Conservation (phyloP, 2,113 vertebrate genomes). For the Ifrita kowaldi region DNA sequence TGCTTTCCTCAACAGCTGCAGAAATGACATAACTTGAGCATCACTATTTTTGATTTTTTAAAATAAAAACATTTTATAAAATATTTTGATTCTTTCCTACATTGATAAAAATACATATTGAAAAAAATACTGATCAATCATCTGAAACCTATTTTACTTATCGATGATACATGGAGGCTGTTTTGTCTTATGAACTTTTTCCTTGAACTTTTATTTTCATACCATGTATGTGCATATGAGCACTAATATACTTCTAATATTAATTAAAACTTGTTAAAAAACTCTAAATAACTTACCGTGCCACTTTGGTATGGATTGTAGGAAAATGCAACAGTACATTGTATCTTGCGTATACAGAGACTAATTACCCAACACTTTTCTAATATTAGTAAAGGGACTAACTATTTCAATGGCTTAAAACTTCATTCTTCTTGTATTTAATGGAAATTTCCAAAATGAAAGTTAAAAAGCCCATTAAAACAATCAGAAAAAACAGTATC, state of each 20-base stretch:
- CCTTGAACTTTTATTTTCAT: neutral
- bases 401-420: neutral
- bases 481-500: neutral
- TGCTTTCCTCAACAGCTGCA: neutral
- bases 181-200: neutral
- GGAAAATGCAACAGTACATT: neutral
- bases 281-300: neutral
- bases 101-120: neutral
- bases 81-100: neutral
- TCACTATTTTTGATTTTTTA: neutral
- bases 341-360: neutral
- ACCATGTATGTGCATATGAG: neutral
- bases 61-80: neutral
- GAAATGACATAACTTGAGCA: neutral
- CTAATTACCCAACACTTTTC: neutral
- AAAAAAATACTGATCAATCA: neutral
- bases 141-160: neutral
- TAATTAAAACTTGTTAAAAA: neutral
- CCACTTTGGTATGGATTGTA: neutral
- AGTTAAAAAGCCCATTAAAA: neutral
- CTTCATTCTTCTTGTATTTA: neutral
- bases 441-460: neutral
- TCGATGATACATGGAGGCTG: accelerated
- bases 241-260: neutral
- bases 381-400: neutral